Conservation (phyloP, 2,113 vertebrate genomes). For the Macrotis lagotis region DNA sequence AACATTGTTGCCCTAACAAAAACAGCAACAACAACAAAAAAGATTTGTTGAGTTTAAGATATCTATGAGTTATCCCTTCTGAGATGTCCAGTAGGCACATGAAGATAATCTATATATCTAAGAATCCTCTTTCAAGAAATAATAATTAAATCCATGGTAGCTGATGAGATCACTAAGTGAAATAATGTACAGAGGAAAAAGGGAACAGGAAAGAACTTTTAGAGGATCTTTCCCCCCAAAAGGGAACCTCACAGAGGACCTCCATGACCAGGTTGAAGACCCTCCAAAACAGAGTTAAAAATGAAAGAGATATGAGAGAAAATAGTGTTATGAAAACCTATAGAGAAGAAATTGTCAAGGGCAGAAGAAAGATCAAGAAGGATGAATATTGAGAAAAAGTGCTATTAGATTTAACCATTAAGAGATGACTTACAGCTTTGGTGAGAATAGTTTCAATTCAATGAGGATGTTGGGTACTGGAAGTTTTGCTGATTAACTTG, state of each 20-base stretch:
- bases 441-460: neutral
- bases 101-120: neutral
- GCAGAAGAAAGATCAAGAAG: neutral
- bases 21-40: too few species aligned
- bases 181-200: neutral
- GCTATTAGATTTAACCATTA: neutral
- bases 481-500: neutral
- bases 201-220: neutral
- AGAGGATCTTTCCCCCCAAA: neutral
- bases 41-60: neutral
- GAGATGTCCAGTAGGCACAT: neutral
- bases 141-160: neutral
- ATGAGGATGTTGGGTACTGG: neutral
- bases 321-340: neutral
- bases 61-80: neutral
- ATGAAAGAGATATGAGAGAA: neutral
- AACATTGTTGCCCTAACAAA: too few species aligned
- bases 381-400: neutral
- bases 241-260: neutral
- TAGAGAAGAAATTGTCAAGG: neutral
- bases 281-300: neutral
- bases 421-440: neutral
- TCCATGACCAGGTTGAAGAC: neutral
- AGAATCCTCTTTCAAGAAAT: neutral
- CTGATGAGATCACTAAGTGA: neutral